Percentiles rank a stretch among this genome's conserved stretches.
Conservation (phyloP, 2,113 vertebrate genomes). For the Arvicanthis niloticus region DNA sequence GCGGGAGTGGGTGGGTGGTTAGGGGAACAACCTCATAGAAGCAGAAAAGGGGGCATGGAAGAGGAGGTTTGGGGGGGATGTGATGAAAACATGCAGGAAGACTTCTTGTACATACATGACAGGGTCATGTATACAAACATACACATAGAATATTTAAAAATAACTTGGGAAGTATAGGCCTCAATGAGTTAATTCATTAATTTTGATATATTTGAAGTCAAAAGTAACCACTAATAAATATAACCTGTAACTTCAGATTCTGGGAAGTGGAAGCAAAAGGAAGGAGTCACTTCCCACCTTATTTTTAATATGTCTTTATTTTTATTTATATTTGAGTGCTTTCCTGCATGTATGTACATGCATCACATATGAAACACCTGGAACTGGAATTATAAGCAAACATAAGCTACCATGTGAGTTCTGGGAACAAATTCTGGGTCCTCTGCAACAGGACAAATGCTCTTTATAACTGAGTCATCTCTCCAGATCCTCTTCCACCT, state of each 20-base stretch:
- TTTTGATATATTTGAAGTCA: slow-evolving; percentile 20
- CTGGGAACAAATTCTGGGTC: background rate
- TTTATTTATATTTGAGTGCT: background rate
- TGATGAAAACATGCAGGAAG: background rate
- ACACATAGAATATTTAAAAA: background rate
- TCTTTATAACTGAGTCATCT: background rate
- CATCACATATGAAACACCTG: background rate
- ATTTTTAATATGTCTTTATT: background rate
- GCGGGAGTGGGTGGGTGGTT: too few relatives aligned
- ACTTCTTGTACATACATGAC: background rate
- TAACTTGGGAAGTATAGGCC: background rate
- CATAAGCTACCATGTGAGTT: background rate
- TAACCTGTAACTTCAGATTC: background rate
- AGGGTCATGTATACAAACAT: background rate
- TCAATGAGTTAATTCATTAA: background rate
- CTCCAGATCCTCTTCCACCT: background rate
- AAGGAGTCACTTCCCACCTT: background rate
- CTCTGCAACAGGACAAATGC: background rate
- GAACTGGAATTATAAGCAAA: background rate
- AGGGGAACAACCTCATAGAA: too few relatives aligned
- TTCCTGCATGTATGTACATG: background rate
- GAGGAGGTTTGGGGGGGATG: too few relatives aligned
- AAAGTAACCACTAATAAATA: background rate
- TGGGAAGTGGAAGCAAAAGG: too few relatives aligned
- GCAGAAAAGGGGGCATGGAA: too few relatives aligned